Evolutionary conservation across 2,888 invertebrate genomes (phyloP).

Genomic region (Platycnemis pennipes): DNA sequence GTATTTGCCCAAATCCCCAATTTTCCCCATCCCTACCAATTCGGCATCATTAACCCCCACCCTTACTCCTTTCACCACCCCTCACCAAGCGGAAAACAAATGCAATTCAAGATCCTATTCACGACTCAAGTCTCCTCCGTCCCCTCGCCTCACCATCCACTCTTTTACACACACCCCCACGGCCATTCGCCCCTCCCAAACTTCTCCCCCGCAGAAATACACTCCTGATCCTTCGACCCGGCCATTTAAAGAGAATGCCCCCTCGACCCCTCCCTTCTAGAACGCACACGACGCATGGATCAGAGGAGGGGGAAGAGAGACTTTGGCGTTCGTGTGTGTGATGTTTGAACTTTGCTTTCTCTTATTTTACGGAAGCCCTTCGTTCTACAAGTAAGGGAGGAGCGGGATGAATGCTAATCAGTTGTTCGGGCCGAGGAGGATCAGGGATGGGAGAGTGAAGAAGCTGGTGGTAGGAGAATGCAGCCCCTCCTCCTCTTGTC

Average conservation of each 20-base stretch:
- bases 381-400: background rate
- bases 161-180: too few relatives aligned
- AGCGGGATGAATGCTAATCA: slow-evolving; percentile 52
- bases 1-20: background rate
- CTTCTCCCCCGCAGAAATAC: background rate
- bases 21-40: background rate
- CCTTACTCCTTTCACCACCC: background rate
- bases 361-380: background rate
- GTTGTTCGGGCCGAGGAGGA: background rate
- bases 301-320: background rate
- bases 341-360: background rate
- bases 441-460: background rate
- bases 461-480: background rate
- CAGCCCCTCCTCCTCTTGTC: background rate
- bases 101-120: background rate
- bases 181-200: too few relatives aligned
- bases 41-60: too few relatives aligned
- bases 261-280: too few relatives aligned
- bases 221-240: background rate
- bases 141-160: background rate
- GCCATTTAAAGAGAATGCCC: background rate
- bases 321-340: background rate
- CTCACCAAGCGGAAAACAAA: background rate
- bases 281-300: background rate
- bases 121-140: background rate